Conservation (phyloP, 2,888 invertebrate species). For the Drosophila niveifrons region DNA sequence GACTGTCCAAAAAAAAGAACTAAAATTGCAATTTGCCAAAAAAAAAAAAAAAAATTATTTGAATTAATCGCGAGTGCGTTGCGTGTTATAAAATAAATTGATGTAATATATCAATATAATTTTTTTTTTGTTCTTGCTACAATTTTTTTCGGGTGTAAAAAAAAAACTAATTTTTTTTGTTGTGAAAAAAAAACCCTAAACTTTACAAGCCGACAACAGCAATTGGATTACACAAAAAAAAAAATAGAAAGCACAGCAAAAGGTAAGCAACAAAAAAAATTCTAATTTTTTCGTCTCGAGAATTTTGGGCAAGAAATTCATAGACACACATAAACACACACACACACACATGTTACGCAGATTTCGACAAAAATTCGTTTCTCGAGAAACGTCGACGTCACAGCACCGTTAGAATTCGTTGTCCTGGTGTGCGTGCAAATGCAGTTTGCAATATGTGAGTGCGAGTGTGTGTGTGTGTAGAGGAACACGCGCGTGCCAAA, state of each 20-base stretch:
- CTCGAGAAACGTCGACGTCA: neutral
- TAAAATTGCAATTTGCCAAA: conserved; percentile 1
- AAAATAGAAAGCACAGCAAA: conserved; percentile 15
- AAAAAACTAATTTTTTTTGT: conserved; percentile 6
- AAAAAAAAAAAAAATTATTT: neutral
- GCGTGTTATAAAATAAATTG: neutral
- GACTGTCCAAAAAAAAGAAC: neutral
- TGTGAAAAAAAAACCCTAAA: conserved; percentile 2
- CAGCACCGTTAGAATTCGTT: conserved; percentile 2
- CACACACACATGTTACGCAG: neutral
- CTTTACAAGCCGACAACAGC: neutral
- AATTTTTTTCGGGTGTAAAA: conserved; percentile 46
- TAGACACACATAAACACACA: neutral
- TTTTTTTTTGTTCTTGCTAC: conserved; percentile 23
- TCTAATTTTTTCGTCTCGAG: neutral
- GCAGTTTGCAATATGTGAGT: neutral
- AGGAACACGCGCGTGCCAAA: conserved; percentile 1
- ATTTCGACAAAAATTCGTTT: conserved; percentile 6
- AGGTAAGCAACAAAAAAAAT: conserved; percentile 31
- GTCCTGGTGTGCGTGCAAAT: conserved; percentile 1
- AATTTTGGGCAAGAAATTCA: neutral
- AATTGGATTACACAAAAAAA: conserved; percentile 44
- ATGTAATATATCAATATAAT: neutral
- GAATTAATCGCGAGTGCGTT: neutral
- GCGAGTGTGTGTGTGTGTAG: neutral